phyloP scores from a whole-genome alignment of 2,888 invertebrate genomes.

The Arctia plantaginis region DNA sequence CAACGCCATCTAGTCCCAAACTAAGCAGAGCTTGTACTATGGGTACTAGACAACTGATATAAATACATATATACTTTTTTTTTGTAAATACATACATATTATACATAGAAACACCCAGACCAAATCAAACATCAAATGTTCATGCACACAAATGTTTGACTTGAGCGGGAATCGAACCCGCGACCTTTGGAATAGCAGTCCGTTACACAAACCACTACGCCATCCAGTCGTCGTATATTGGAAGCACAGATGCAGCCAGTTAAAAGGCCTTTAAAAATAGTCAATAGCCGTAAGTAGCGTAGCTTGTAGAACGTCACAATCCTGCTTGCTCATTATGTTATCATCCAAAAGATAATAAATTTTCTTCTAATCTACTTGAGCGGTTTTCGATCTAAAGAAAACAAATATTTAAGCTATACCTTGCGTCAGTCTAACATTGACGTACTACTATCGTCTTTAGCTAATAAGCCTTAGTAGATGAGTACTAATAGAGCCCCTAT shows the following conservation, averaged over 20 bases:
- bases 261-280: neutral
- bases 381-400: neutral
- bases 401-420: neutral
- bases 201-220: too few relatives aligned
- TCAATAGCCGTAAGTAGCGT: neutral
- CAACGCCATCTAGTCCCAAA: too few relatives aligned
- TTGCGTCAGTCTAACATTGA: neutral
- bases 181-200: too few relatives aligned
- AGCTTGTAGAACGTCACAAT: neutral
- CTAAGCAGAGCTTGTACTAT: too few relatives aligned
- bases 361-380: slow-evolving; percentile 1
- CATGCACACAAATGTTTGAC: too few relatives aligned
- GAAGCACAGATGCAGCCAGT: neutral
- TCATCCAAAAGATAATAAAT: neutral
- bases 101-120: too few relatives aligned
- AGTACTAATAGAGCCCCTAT: neutral
- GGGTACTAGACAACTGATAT: too few relatives aligned
- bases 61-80: too few relatives aligned
- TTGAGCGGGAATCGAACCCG: too few relatives aligned
- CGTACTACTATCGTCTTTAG: neutral
- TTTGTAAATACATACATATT: too few relatives aligned
- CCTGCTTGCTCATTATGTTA: neutral
- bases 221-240: too few relatives aligned
- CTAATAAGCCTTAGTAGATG: neutral
- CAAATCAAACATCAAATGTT: too few relatives aligned